These are phyloP conservation scores for Mongoloraphidia duomilia DNA, from an alignment of 2,888 invertebrate species.

Conservation along the genomic window DNA sequence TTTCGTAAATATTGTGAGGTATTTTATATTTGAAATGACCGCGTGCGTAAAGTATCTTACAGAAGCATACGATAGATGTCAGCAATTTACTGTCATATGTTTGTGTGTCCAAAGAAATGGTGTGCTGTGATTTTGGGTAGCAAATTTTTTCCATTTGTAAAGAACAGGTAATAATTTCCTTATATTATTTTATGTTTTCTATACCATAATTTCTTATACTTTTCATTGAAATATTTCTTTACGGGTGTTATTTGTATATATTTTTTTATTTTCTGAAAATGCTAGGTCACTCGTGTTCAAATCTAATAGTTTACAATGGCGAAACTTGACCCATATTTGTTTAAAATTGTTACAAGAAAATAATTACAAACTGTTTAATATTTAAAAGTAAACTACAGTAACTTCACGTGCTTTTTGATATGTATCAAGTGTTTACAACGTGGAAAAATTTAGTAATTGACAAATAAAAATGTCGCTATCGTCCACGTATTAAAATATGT, in stretches of 20 bases:
- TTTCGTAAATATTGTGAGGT: too few species aligned
- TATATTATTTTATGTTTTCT: too few species aligned
- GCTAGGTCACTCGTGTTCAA: constrained; percentile 26
- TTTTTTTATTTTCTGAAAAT: constrained; percentile 18
- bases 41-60: too few species aligned
- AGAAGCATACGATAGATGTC: background rate
- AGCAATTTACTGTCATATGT: constrained; percentile 24
- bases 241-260: constrained; percentile 8
- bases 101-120: constrained; percentile 31
- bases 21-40: too few species aligned
- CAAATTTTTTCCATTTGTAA: constrained; percentile 1
- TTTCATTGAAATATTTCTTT: too few species aligned
- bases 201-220: too few species aligned
- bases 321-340: constrained; percentile 34
- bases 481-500: constrained; percentile 3
- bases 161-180: too few species aligned
- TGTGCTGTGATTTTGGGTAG: constrained; percentile 18
- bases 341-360: constrained; percentile 15
- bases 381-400: too few species aligned
- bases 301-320: constrained; percentile 29
- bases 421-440: too few species aligned
- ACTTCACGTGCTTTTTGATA: too few species aligned
- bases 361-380: too few species aligned
- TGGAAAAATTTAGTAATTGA: too few species aligned
- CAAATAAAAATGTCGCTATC: constrained; percentile 1